phyloP scores from a whole-genome alignment of 2,797 vertebrate genomes.

The Gymnodraco acuticeps region DNA sequence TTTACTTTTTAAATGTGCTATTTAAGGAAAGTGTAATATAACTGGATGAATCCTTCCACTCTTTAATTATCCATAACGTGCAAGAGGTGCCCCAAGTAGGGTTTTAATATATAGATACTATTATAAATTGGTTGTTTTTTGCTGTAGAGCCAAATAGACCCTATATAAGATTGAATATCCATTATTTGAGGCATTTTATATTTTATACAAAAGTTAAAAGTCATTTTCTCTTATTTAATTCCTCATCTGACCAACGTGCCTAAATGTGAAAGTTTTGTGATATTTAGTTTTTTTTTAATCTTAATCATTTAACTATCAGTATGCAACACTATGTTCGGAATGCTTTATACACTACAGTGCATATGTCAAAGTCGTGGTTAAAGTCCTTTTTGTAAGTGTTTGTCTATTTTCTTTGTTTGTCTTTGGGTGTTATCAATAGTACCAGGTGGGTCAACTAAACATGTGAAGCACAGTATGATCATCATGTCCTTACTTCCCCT shows the following conservation, averaged over 20 bases:
- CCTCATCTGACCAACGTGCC: slow-evolving; percentile 65
- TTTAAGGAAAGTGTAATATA: not conserved
- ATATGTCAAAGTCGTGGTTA: not conserved
- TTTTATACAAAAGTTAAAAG: not conserved
- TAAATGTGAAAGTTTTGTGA: slow-evolving; percentile 33
- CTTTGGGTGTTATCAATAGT: not conserved
- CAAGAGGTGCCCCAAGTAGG: slow-evolving; percentile 15
- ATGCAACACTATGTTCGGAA: slow-evolving; percentile 19
- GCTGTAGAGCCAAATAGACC: not conserved
- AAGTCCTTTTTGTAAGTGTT: not conserved
- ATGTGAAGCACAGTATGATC: not conserved
- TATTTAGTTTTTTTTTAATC: slow-evolving; percentile 11
- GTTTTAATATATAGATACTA: not conserved
- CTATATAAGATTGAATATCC: too few species aligned
- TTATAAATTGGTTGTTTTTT: not conserved
- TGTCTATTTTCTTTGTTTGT: not conserved
- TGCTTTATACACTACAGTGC: not conserved
- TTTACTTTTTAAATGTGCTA: not conserved
- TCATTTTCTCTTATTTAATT: not conserved
- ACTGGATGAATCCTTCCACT: not conserved
- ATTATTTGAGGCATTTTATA: too few species aligned
- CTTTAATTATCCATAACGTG: not conserved
- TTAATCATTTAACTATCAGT: slow-evolving; percentile 8
- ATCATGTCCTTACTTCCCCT: not conserved
- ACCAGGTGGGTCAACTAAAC: not conserved